These are phyloP conservation scores for Hyposoter didymator DNA, from an alignment of 2,888 invertebrate genomes.

Conservation along the genomic window DNA sequence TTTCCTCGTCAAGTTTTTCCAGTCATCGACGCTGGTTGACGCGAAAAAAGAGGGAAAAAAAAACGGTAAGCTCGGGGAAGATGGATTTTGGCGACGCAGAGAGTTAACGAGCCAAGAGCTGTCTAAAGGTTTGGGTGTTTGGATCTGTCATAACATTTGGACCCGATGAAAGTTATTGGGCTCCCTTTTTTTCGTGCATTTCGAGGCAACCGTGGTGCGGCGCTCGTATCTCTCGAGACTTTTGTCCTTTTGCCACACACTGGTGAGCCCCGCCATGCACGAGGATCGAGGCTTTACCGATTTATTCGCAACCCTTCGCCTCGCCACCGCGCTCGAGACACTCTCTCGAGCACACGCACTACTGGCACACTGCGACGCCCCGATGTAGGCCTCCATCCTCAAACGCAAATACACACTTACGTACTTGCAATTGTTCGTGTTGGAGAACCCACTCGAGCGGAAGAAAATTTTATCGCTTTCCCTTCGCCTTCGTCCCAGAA, in stretches of 20 bases:
- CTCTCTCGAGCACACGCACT: slow-evolving; percentile 28
- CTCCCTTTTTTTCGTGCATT: slow-evolving; percentile 71
- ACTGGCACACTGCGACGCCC: slow-evolving; percentile 35
- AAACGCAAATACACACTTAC: slow-evolving; percentile 9
- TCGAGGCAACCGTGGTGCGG: slow-evolving; percentile 67
- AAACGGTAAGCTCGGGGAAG: slow-evolving; percentile 25
- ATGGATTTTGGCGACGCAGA: slow-evolving; percentile 32
- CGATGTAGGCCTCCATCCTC: slow-evolving; percentile 22
- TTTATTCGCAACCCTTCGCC: slow-evolving; percentile 62
- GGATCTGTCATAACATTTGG: slow-evolving; percentile 83
- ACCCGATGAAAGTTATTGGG: slow-evolving; percentile 78
- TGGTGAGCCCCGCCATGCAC: slow-evolving; percentile 53
- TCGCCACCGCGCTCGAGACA: background rate
- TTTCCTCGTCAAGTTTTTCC: slow-evolving; percentile 42
- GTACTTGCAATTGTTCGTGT: background rate
- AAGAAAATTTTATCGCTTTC: slow-evolving; percentile 69
- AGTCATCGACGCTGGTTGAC: background rate
- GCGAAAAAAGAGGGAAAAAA: slow-evolving; percentile 12
- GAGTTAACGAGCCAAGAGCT: background rate
- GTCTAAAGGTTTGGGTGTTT: slow-evolving; percentile 46
- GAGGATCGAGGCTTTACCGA: slow-evolving; percentile 66
- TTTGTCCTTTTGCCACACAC: slow-evolving; percentile 70
- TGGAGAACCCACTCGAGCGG: slow-evolving; percentile 45
- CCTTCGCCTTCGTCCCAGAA: slow-evolving; percentile 55
- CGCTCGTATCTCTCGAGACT: slow-evolving; percentile 68